Evolutionary conservation across 2,888 invertebrate genomes (phyloP), one percentile per base, ranked within the genome.

Genomic region (Lasioglossum marginatum): DNA sequence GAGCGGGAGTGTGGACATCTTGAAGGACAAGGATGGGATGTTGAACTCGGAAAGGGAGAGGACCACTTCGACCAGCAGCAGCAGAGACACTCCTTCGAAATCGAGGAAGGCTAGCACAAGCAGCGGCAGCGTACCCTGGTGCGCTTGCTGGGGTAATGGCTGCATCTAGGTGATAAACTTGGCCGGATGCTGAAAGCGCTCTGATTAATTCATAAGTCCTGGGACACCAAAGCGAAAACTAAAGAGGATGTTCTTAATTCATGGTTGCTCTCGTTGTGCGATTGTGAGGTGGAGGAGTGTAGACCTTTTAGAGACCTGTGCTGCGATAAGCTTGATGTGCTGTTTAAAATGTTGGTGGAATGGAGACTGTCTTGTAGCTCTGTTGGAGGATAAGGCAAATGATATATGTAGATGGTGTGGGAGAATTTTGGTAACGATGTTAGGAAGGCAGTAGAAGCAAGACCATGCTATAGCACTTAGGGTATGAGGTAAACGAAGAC

Each of bases 81-180:
- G 96, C 27, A 94, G 96, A 37, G 96, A 95, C 6, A 97, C 96
- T 0, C 95, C 96, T 4, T 89, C 79, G 23, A 96, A 96, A 91
- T 96, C 96, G 2, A 96, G 97, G 92, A 97, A 97, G 92, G 96
- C 96, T 83, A 96, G 97, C 81, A 96, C 96, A 77, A 96, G 97
- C 70, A 97, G 97, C 0, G 97, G 96, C 19, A 97, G 97, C 91
- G 97, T 98, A 89, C 98, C 98, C 0, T 98, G 98, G 98, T 98
- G 98, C 92, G 98, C 97, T 0, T 98, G 98, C 90, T 98, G 98
- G 98, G 98, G 98, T 0, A 97, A 97, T 88, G 97, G 98, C 0
- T 98, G 98, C 94, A 95, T 97, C 77, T 97, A 95, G 66, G 34
- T 19, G 19, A 34, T 66, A 66, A 66, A 66, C 66, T 66, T 23